Conservation (phyloP, 2,888 invertebrate species). For the Phrixothrix hirtus region DNA sequence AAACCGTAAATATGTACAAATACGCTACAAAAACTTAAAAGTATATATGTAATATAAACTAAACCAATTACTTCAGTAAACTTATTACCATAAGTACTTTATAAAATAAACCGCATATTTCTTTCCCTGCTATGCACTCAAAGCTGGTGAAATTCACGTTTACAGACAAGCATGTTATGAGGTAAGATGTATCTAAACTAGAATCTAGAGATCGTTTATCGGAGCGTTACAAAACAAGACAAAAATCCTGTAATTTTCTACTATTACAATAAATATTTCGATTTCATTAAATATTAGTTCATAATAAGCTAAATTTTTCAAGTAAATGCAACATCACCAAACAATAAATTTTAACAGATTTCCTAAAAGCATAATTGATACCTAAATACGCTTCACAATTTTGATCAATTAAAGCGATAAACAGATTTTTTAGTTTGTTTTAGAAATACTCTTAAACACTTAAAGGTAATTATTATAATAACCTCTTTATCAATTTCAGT, state of each 20-base stretch:
- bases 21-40: background rate
- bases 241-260: background rate
- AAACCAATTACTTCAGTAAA: background rate
- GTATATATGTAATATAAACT: background rate
- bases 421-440: slow-evolving; percentile 4
- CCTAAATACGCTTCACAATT: background rate
- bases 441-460: slow-evolving; percentile 4
- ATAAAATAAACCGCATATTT: background rate
- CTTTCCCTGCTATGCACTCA: background rate
- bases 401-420: background rate
- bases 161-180: background rate
- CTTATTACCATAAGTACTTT: background rate
- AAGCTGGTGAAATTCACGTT: background rate
- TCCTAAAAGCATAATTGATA: background rate
- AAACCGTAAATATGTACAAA: background rate
- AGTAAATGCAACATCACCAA: no score
- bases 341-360: background rate
- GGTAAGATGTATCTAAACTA: background rate
- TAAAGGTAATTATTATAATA: slow-evolving; percentile 4
- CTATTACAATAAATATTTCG: background rate
- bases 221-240: background rate
- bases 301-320: background rate
- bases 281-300: background rate
- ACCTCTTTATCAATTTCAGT: slow-evolving; percentile 5
- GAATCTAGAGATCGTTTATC: background rate